Evolutionary conservation across 64 coral and sea anemone species (phyloP).

Genomic region (Montipora efflorescens): DNA sequence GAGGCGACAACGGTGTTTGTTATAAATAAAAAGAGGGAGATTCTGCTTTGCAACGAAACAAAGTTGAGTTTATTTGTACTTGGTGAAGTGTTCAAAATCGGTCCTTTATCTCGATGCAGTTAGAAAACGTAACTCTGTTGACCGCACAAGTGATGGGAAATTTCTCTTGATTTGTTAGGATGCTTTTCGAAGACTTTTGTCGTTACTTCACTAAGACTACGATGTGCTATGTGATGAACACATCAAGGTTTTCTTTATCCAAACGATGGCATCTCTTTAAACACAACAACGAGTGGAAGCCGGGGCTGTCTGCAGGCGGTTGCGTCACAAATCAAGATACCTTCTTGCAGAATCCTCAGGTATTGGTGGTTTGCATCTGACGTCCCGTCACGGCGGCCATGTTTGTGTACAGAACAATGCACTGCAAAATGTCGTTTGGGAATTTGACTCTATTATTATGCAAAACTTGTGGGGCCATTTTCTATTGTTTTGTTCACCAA

Average conservation of each 20-base stretch:
- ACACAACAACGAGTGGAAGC: slow-evolving; percentile 66
- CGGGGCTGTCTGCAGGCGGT: slow-evolving; percentile 70
- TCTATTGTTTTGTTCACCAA: too few relatives aligned
- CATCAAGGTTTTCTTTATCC: slow-evolving; percentile 66
- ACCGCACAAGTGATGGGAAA: background rate
- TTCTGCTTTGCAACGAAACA: too few relatives aligned
- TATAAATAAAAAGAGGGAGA: too few relatives aligned
- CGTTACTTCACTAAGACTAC: slow-evolving; percentile 79
- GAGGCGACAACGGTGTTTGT: too few relatives aligned
- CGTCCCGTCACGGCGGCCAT: too few relatives aligned
- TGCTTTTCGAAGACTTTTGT: slow-evolving; percentile 88
- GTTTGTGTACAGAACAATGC: too few relatives aligned
- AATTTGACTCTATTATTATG: too few relatives aligned
- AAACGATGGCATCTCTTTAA: slow-evolving; percentile 76
- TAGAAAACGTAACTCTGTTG: background rate
- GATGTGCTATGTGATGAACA: slow-evolving; percentile 84
- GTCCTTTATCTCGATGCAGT: background rate
- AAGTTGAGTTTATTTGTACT: too few relatives aligned
- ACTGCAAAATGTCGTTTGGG: too few relatives aligned
- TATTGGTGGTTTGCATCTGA: background rate
- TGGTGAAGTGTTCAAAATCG: too few relatives aligned
- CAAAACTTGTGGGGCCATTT: too few relatives aligned
- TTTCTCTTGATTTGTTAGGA: slow-evolving; percentile 45
- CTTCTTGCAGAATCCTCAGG: slow-evolving; percentile 86
- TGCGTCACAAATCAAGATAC: slow-evolving; percentile 79